phyloP scores from a whole-genome alignment of 2,797 vertebrate species.

The Tokudaia muenninki region DNA sequence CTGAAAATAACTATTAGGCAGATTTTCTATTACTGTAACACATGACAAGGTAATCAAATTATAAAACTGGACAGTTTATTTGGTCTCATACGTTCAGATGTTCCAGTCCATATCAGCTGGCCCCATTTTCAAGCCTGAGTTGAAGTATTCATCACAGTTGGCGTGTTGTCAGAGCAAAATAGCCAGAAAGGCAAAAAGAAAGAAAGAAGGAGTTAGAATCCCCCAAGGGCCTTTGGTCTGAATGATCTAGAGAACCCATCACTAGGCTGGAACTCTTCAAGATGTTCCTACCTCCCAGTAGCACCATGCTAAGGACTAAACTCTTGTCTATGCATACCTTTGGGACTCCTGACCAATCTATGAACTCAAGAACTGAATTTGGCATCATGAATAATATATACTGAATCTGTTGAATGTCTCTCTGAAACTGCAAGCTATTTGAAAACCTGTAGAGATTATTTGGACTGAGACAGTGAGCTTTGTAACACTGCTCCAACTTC shows the following conservation, averaged over 20 bases:
- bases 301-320: too few relatives aligned
- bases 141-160: background rate
- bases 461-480: background rate
- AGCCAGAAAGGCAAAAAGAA: background rate
- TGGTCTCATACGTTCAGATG: background rate
- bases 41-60: background rate
- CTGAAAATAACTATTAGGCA: background rate
- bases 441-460: background rate
- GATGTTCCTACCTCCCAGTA: too few relatives aligned
- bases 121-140: background rate
- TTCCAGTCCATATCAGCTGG: background rate
- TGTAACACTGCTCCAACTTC: background rate
- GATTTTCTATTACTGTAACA: background rate
- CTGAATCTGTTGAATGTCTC: background rate
- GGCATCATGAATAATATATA: constrained; percentile 14
- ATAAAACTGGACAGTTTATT: background rate
- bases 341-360: background rate
- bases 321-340: background rate
- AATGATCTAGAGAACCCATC: too few relatives aligned
- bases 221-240: accelerated
- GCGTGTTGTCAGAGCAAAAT: background rate
- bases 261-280: background rate
- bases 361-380: background rate
- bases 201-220: too few relatives aligned
- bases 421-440: background rate